These are phyloP conservation scores for Struthidea cinerea DNA, from an alignment of 2,113 vertebrate species.

Conservation along the genomic window DNA sequence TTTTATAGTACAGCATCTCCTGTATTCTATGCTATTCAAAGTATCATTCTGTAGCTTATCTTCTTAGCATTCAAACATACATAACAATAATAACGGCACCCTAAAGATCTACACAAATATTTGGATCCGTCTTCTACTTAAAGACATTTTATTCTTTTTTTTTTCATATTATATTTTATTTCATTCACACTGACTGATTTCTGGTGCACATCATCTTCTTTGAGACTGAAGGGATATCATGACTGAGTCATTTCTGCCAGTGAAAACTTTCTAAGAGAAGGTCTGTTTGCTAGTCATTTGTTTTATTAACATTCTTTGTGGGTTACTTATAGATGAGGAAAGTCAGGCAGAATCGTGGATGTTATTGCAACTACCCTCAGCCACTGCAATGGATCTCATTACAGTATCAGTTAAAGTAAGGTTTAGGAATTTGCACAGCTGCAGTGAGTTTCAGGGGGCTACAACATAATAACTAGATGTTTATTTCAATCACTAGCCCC, in stretches of 20 bases:
- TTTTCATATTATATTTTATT: background rate
- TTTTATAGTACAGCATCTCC: background rate
- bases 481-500: background rate
- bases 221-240: background rate
- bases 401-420: background rate
- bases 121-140: background rate
- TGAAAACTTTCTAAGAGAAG: background rate
- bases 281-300: background rate
- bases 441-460: background rate
- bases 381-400: background rate
- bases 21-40: background rate
- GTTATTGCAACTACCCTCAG: background rate
- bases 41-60: background rate
- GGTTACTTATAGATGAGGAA: background rate
- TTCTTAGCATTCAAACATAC: background rate
- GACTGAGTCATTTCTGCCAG: background rate
- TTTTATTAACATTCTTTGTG: background rate
- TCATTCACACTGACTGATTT: background rate
- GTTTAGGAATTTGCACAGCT: background rate
- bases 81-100: background rate
- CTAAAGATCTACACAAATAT: background rate
- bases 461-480: background rate
- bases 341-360: background rate
- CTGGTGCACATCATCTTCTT: accelerated
- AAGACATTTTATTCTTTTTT: background rate